Conservation (phyloP, 2,888 invertebrate species). For the Diplazon laetatorius region DNA sequence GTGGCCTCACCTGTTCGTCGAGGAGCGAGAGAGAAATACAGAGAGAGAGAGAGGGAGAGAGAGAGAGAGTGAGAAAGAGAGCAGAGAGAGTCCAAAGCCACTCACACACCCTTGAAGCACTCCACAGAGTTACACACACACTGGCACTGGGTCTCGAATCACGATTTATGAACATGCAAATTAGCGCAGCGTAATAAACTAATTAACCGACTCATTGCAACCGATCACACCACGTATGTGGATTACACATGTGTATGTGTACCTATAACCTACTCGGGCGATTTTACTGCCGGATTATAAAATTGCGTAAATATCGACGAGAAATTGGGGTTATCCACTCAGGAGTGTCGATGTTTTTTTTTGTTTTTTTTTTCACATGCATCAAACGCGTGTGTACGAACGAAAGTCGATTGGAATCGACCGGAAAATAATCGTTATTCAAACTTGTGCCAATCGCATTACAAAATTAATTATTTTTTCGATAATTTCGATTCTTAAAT, state of each 20-base stretch:
- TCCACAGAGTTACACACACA: conserved; percentile 32
- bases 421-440: not conserved
- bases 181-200: conserved; percentile 77
- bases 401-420: too few relatives aligned
- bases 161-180: conserved; percentile 76
- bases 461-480: too few relatives aligned
- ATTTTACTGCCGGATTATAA: conserved; percentile 18
- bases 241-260: too few relatives aligned
- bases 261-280: not conserved
- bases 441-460: too few relatives aligned
- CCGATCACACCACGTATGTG: conserved; percentile 49
- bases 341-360: not conserved
- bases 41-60: too few relatives aligned
- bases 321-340: not conserved
- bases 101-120: not conserved
- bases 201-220: conserved; percentile 77
- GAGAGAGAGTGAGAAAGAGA: too few relatives aligned
- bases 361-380: too few relatives aligned
- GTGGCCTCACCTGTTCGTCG: conserved; percentile 19
- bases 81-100: conserved; percentile 9
- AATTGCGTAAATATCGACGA: conserved; percentile 18
- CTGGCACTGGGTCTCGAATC: conserved; percentile 65
- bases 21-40: conserved; percentile 20
- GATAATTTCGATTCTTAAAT: too few relatives aligned
- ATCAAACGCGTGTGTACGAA: too few relatives aligned